Evolutionary conservation across 2,888 invertebrate species (phyloP), one percentile per base, ranked within the genome.

Genomic region (Tupiocoris notatus): DNA sequence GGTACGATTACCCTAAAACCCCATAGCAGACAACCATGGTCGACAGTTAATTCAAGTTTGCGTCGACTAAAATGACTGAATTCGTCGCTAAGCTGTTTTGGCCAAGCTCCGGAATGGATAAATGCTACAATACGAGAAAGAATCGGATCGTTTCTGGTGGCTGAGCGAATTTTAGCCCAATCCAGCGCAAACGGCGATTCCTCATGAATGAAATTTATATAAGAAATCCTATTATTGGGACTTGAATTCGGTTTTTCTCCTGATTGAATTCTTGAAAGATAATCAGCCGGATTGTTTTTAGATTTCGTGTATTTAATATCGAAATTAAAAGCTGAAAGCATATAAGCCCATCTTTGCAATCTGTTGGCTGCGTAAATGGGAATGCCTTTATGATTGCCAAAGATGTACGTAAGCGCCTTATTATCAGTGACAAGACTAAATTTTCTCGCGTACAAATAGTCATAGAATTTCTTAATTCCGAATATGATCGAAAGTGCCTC

Each of bases 101-200:
- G 16, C 12, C 12, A 22, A 24, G n/a, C 20, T n/a, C 24, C 23
- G 17, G 23, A 18, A 22, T 2, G 22, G 2, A 73, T 56, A 39
- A 64, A 23, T 56, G n/a, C n/a, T n/a, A n/a, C n/a, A n/a, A n/a
- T n/a, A n/a, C n/a, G n/a, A n/a, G 71, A 23, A n/a, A 73, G 20
- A 6, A 73, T 17, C 23, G 66, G 65, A 25, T 77, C 77, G 1
- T 0, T 74, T 57, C 63, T 81, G 54, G 75, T 65, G 23, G 70
- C 75, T 12, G 67, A 39, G 1, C 57, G 21, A 20, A 64, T 74
- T n/a, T 58, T 62, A 66, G 77, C 76, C 74, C 79, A 78, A 83
- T 88, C 87, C 61, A 83, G 81, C 2, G 79, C 80, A 65, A 81
- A 84, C 1, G 61, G 67, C 16, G 54, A 68, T 12, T 66, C 20